Conservation (phyloP, 1,140 invertebrate species). For the Drosophila ohnishii region DNA sequence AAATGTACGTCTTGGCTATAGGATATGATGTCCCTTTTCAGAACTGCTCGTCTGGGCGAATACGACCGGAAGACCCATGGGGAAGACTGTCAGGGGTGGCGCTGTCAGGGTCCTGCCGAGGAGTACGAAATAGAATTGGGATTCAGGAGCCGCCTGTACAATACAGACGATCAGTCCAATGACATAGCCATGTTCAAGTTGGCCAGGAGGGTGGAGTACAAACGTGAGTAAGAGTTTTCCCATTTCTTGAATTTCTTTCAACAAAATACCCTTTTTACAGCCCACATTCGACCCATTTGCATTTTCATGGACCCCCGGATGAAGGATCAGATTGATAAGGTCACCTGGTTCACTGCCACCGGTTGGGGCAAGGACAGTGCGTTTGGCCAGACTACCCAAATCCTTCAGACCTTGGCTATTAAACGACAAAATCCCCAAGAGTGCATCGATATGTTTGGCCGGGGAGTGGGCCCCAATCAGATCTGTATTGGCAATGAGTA, state of each 20-base stretch:
- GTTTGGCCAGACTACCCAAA: not conserved
- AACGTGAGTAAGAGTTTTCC: not conserved
- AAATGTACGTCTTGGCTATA: not conserved
- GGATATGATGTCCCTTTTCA: not conserved
- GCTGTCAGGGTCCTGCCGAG: slow-evolving; percentile 1
- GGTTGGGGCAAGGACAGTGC: not conserved
- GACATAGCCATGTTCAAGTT: slow-evolving; percentile 7
- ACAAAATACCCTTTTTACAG: not conserved
- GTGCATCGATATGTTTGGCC: not conserved
- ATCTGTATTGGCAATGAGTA: slow-evolving; percentile 1
- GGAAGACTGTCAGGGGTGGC: not conserved
- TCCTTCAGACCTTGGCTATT: slow-evolving; percentile 7
- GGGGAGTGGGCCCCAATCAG: not conserved
- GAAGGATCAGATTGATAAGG: not conserved
- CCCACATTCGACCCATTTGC: slow-evolving; percentile 13
- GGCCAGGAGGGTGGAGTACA: slow-evolving; percentile 9
- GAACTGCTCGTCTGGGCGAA: slow-evolving; percentile 8
- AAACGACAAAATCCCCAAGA: not conserved
- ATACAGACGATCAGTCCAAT: not conserved
- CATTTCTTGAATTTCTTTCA: too few relatives aligned
- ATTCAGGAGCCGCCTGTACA: not conserved
- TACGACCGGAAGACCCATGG: not conserved
- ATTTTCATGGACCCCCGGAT: slow-evolving; percentile 1
- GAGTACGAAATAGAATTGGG: not conserved
- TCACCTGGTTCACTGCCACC: slow-evolving; percentile 14